phyloP scores from a whole-genome alignment of 2,797 vertebrate genomes.

The Platyrinchus mystaceus region DNA sequence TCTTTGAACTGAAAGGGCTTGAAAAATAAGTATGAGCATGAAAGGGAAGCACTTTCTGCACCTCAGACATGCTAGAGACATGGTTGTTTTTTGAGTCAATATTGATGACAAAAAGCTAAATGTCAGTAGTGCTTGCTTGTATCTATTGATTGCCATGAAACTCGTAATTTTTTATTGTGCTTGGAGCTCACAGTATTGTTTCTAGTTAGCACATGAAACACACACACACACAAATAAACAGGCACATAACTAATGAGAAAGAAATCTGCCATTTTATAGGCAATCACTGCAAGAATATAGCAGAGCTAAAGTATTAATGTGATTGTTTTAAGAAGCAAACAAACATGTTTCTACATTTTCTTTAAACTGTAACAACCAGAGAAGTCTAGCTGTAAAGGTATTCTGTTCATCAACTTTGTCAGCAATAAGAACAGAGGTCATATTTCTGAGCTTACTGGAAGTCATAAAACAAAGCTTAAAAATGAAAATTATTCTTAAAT shows the following conservation, averaged over 20 bases:
- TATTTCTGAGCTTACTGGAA: neutral
- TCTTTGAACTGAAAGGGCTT: neutral
- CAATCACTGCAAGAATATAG: neutral
- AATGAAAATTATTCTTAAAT: neutral
- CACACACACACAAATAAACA: neutral
- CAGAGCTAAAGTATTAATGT: neutral
- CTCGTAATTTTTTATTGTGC: neutral
- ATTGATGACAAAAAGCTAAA: neutral
- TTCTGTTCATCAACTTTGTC: neutral
- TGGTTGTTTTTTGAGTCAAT: neutral
- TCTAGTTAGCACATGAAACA: neutral
- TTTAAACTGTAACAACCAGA: neutral
- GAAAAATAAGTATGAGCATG: neutral
- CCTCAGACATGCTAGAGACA: neutral
- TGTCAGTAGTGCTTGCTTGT: neutral
- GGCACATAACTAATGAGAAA: neutral
- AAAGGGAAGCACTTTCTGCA: neutral
- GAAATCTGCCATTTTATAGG: neutral
- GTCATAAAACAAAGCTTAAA: neutral
- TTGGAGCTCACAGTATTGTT: neutral
- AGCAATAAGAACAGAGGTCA: neutral
- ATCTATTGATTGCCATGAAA: neutral
- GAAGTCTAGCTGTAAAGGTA: neutral
- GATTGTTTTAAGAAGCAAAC: neutral
- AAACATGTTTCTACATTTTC: neutral